Conservation (phyloP, 2,797 vertebrate species). For the Pangasius larnaudii region DNA sequence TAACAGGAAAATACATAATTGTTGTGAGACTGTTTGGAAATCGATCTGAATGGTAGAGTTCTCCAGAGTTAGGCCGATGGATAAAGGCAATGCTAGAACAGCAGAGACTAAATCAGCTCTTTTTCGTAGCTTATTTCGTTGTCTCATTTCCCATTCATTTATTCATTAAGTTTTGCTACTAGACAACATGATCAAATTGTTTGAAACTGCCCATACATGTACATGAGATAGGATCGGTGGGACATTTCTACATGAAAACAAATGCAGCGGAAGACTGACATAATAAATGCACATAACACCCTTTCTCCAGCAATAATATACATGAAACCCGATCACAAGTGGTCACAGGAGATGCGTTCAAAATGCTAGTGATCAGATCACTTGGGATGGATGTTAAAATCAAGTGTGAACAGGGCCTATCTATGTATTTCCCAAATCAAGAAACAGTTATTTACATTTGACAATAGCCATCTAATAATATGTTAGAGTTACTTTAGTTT, state of each 20-base stretch:
- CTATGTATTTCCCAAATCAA: neutral
- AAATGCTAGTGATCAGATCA: neutral
- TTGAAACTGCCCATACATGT: neutral
- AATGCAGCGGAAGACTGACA: neutral
- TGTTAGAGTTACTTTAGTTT: too few species aligned
- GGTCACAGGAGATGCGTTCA: neutral
- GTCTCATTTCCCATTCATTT: neutral
- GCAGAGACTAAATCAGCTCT: neutral
- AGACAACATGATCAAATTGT: neutral
- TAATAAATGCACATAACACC: neutral
- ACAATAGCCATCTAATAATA: too few species aligned
- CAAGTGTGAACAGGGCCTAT: neutral
- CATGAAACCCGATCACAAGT: neutral
- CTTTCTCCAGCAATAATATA: neutral
- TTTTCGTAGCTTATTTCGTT: neutral
- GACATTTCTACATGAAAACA: neutral
- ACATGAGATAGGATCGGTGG: neutral
- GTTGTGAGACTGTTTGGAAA: neutral
- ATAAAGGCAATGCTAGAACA: neutral
- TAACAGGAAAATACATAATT: neutral
- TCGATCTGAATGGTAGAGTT: neutral
- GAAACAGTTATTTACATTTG: neutral
- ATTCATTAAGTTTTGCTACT: neutral
- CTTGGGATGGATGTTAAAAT: neutral
- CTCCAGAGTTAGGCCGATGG: neutral